Evolutionary conservation across 2,797 vertebrate genomes (phyloP).

Genomic region (Hypotaenidia okinawae): DNA sequence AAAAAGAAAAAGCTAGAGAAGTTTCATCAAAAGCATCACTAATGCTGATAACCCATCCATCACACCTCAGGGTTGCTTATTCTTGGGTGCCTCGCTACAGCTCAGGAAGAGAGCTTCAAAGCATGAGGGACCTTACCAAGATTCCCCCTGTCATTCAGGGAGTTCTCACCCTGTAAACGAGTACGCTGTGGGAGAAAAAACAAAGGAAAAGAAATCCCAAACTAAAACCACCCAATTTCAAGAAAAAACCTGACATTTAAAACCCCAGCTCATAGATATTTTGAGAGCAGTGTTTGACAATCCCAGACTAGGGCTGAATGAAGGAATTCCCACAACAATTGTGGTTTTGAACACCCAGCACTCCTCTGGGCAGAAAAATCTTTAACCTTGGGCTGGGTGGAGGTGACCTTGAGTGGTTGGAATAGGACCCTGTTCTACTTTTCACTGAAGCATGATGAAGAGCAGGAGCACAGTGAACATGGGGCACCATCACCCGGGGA

Average conservation of each 20-base stretch:
- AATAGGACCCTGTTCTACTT: background rate
- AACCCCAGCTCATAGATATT: background rate
- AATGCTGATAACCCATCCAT: background rate
- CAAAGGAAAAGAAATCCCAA: background rate
- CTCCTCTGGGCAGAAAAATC: background rate
- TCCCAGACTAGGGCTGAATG: background rate
- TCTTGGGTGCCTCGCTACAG: background rate
- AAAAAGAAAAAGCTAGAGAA: background rate
- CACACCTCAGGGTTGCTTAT: background rate
- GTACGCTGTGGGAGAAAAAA: background rate
- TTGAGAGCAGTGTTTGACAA: background rate
- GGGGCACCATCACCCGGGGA: background rate
- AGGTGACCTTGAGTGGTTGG: rapidly evolving
- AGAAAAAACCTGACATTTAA: background rate
- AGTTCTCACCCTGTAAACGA: background rate
- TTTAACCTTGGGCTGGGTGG: background rate
- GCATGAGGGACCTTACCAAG: background rate
- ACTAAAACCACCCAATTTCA: background rate
- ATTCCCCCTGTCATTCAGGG: background rate
- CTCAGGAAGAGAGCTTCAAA: background rate
- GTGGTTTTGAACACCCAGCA: background rate
- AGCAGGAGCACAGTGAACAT: background rate
- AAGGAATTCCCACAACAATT: background rate
- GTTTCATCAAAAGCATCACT: background rate
- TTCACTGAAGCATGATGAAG: background rate